Evolutionary conservation across 2,113 vertebrate genomes (phyloP), one percentile per base, ranked within the genome.

Genomic region (Osmerus eperlanus): DNA sequence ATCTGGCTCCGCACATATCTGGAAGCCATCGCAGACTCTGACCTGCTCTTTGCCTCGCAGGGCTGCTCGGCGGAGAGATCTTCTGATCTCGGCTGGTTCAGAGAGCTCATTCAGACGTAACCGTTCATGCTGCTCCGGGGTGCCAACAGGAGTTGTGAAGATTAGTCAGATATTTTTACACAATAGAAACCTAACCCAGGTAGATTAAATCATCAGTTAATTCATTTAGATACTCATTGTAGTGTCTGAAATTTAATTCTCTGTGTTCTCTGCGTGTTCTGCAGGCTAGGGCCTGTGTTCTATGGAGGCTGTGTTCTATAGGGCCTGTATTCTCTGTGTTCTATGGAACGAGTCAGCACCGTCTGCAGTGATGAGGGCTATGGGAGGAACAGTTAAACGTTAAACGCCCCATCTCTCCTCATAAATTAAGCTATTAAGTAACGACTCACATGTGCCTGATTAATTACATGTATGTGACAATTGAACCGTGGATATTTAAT

Each of bases 401-500:
- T 2, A 67, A 54, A 61, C 65, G 47, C 75, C 65, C 78, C 61
- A 78, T 78, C 77, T 73, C 61, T 67, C 78, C 84, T 87, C 77
- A 76, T 65, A 65, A 73, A 58, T 16, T 32, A 41, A 52, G 53
- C 69, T 69, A 19, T 73, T 78, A 73, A 82, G 74, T 69, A n/a
- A 16, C 69, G 65, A 61, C 2, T 70, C 78, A 53, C 68, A 64
- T 79, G 78, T 13, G 4, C 55, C 75, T 75, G 60, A 85, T 89
- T 84, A 82, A 85, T 81, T 66, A 65, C 66, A 78, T 68, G 60
- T 60, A 66, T 74, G 71, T 78, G 18, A 68, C 77, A 74, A 32
- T 16, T 55, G 79, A 74, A 77, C 71, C 36, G 21, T 65, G 68
- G 69, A 36, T 36, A 41, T 85, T 80, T 80, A 84, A 84, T 86